Evolutionary conservation across 2,888 invertebrate genomes (phyloP), one percentile per base, ranked within the genome.

Genomic region (Bembecia ichneumoniformis): DNA sequence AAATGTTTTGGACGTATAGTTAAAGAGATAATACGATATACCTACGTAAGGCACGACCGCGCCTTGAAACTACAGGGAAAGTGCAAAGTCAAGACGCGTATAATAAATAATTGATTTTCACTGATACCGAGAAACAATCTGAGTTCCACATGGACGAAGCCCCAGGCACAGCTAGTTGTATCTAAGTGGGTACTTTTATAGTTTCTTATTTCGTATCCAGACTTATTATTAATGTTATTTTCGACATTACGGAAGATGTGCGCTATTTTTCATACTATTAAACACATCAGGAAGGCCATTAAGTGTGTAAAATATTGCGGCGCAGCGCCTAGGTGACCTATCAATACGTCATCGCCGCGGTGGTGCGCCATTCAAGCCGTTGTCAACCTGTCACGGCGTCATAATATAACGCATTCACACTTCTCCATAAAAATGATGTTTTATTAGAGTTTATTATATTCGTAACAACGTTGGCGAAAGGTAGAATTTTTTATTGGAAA

Each of bases 261-360:
- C 2, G 53, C 66, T 71, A 62, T 63, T 78, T 77, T 73, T 77
- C 67, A 70, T 71, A 64, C 68, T 74, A 75, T 77, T 77, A 77
- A 76, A 76, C 59, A 71, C 71, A 73, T 77, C 71, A 74, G 55
- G 66, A 57, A 60, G 69, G 62, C 59, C 71, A 74, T 79, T 73
- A 77, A 58, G 60, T 56, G 57, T 55, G 67, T 77, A 74, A 78
- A 77, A 74, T 69, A 72, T 60, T 60, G 63, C 57, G 70, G 70
- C 76, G 73, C 74, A 71, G 72, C 79, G 67, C 67, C 66, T 64
- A 57, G 53, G 58, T 56, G 28, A 28, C 28, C 66, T 59, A 74
- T 82, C 73, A 80, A 77, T 64, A 61, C 73, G 70, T 81, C 75
- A 69, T 65, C 73, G 63, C 56, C 55, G 55, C 58, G 58, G 57